Evolutionary conservation across 2,113 vertebrate genomes (phyloP).

Genomic region (Neogobius melanostomus): DNA sequence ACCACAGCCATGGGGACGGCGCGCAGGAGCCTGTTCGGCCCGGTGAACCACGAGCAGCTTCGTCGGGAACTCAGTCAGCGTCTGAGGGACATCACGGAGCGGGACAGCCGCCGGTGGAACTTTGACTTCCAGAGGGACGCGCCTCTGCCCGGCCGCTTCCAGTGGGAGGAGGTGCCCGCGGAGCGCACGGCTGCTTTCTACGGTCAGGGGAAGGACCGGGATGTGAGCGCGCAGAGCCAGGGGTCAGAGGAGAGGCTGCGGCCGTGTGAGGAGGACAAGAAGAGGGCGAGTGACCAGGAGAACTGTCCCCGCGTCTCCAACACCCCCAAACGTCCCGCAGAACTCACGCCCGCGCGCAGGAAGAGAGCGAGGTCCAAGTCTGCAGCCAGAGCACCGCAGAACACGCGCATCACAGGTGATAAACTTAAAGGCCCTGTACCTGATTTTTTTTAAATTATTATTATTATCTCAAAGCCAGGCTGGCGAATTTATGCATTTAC

Average conservation of each 20-base stretch:
- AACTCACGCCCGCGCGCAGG: slow-evolving; percentile 41
- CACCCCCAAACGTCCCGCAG: slow-evolving; percentile 37
- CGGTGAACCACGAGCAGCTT: slow-evolving; percentile 85
- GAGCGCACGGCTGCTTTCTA: slow-evolving; percentile 73
- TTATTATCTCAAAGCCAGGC: too few relatives aligned
- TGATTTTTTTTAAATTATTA: too few relatives aligned
- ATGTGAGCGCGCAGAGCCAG: fast-evolving
- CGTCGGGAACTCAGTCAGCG: slow-evolving; percentile 76
- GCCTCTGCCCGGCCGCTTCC: slow-evolving; percentile 79
- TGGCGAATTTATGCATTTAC: too few relatives aligned
- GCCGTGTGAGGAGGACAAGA: neutral
- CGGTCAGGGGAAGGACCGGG: slow-evolving; percentile 54
- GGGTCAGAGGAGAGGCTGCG: neutral
- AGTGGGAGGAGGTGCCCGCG: slow-evolving; percentile 79
- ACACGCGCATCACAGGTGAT: slow-evolving; percentile 79
- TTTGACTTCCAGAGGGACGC: slow-evolving; percentile 84
- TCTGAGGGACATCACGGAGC: slow-evolving; percentile 79
- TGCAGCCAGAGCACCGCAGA: slow-evolving; percentile 5
- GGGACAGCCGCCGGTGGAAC: slow-evolving; percentile 86
- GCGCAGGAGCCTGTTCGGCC: slow-evolving; percentile 84
- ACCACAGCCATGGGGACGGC: slow-evolving; percentile 57
- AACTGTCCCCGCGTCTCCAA: slow-evolving; percentile 71
- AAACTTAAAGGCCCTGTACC: too few relatives aligned
- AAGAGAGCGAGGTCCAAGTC: slow-evolving; percentile 42
- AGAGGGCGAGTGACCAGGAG: slow-evolving; percentile 67